These are phyloP conservation scores for Ornithoptera priamus DNA, from an alignment of 2,888 invertebrate species.

Conservation along the genomic window DNA sequence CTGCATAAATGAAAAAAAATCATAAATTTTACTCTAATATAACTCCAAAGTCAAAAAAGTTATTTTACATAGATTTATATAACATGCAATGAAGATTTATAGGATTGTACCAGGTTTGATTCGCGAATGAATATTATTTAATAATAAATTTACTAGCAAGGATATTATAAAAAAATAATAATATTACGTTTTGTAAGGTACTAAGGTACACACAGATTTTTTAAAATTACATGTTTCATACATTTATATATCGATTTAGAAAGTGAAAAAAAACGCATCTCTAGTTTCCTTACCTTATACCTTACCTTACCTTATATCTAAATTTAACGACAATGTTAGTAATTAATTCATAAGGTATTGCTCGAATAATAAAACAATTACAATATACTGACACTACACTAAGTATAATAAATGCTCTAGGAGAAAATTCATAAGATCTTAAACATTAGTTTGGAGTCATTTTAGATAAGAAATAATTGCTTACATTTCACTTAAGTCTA, in stretches of 20 bases:
- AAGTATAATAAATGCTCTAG: constrained; percentile 15
- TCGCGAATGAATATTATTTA: no score
- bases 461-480: constrained; percentile 16
- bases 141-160: no score
- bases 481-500: constrained; percentile 11
- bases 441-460: constrained; percentile 2
- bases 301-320: background rate
- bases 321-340: background rate
- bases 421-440: constrained; percentile 29
- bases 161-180: no score
- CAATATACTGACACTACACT: constrained; percentile 2
- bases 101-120: no score
- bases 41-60: no score
- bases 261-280: background rate
- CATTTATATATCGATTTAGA: background rate
- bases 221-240: no score
- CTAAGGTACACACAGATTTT: no score
- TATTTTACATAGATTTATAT: no score
- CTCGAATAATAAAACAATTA: background rate
- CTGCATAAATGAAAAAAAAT: no score
- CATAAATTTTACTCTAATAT: no score
- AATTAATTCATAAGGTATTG: constrained; percentile 20
- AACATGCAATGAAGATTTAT: no score
- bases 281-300: background rate
- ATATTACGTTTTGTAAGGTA: no score